Percentiles rank a stretch among this genome's conserved stretches.
These are phyloP conservation scores for Enteromius radiatus DNA, from an alignment of 2,797 vertebrate genomes.

Conservation along the genomic window DNA sequence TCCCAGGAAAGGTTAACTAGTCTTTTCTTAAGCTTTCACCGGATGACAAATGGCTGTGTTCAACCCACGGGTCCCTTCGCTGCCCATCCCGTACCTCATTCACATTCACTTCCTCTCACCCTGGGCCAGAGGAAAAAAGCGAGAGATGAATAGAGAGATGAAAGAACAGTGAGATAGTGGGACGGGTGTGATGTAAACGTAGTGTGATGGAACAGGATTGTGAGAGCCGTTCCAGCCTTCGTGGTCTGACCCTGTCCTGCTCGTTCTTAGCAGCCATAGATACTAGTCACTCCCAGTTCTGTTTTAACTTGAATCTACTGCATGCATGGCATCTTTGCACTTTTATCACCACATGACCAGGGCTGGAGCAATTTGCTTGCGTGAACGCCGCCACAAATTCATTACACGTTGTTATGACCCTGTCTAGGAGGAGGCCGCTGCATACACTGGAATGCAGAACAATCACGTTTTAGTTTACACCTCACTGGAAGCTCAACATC, in stretches of 20 bases:
- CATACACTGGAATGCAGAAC: background rate
- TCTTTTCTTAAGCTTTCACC: slow-evolving; percentile 86
- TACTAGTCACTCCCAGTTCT: slow-evolving; percentile 19
- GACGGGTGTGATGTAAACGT: background rate
- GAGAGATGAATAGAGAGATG: slow-evolving; percentile 25
- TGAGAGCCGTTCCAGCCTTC: slow-evolving; percentile 14
- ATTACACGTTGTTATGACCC: background rate
- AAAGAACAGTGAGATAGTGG: background rate
- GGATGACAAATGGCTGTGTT: slow-evolving; percentile 83
- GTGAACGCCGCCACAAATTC: background rate
- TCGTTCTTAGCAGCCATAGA: slow-evolving; percentile 7
- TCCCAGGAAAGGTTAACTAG: slow-evolving; percentile 85
- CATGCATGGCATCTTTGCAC: background rate
- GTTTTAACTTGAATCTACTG: background rate
- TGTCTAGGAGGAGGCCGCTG: background rate
- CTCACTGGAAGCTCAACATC: background rate
- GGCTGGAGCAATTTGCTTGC: background rate
- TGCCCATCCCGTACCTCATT: slow-evolving; percentile 68
- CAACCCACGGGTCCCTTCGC: slow-evolving; percentile 74
- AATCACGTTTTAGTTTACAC: background rate
- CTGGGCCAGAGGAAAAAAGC: background rate
- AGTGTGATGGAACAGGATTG: slow-evolving; percentile 37
- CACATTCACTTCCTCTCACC: slow-evolving; percentile 25
- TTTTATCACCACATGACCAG: background rate
- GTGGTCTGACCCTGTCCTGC: slow-evolving; percentile 40